These are phyloP conservation scores for Nudaria mundana DNA, from an alignment of 2,888 invertebrate genomes.

Conservation along the genomic window DNA sequence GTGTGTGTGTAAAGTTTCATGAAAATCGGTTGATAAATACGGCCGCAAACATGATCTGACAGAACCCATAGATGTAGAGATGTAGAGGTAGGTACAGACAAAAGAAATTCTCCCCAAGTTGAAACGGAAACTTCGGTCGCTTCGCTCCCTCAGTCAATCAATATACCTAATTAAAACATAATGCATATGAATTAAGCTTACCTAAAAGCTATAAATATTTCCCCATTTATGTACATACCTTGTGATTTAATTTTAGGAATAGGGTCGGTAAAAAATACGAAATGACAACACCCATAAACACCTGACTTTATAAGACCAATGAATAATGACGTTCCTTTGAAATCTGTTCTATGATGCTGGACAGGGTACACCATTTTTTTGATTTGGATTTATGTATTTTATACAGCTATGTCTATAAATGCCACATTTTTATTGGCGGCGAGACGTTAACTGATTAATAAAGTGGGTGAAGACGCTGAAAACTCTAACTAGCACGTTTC, in stretches of 20 bases:
- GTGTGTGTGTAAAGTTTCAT: too few species aligned
- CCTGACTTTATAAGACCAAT: conserved; percentile 67
- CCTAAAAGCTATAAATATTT: conserved; percentile 34
- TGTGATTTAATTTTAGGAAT: too few species aligned
- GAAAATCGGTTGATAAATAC: too few species aligned
- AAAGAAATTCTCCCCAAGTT: too few species aligned
- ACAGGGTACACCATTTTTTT: conserved; percentile 66
- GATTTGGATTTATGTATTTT: conserved; percentile 69
- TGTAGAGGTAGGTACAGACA: too few species aligned
- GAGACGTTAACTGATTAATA: conserved; percentile 77
- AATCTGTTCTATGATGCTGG: conserved; percentile 72
- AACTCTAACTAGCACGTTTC: conserved; percentile 62
- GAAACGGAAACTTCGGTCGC: too few species aligned
- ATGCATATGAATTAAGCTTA: too few species aligned
- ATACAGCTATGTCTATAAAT: conserved; percentile 73
- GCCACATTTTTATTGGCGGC: conserved; percentile 71
- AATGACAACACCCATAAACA: conserved; percentile 67
- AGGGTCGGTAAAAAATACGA: conserved; percentile 43
- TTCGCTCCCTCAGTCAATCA: too few species aligned
- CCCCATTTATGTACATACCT: too few species aligned
- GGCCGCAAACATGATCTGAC: too few species aligned
- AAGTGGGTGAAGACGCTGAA: conserved; percentile 74
- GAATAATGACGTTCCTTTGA: conserved; percentile 73
- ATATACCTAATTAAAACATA: too few species aligned
- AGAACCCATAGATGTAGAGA: too few species aligned